phyloP scores from a whole-genome alignment of 2,888 invertebrate genomes.

The Agrilus cyanescens region DNA sequence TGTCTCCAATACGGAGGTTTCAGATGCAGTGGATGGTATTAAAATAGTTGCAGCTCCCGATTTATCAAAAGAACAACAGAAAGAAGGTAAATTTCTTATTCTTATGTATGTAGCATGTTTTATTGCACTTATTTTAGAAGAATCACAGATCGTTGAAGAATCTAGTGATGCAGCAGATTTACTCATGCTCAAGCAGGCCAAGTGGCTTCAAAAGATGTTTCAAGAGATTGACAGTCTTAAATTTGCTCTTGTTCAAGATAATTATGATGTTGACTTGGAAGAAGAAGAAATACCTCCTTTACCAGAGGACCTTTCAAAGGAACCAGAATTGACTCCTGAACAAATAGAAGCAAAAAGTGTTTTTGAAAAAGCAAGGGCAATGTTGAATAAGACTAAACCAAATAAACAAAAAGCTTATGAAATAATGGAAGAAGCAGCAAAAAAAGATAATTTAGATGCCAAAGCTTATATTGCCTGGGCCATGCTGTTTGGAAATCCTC shows the following conservation, averaged over 20 bases:
- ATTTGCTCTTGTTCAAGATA: slow-evolving; percentile 30
- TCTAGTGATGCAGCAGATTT: slow-evolving; percentile 25
- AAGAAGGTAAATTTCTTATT: slow-evolving; percentile 23
- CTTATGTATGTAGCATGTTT: slow-evolving; percentile 1
- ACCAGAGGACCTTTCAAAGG: slow-evolving; percentile 35
- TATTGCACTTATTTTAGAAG: slow-evolving; percentile 6
- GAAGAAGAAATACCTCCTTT: slow-evolving; percentile 41
- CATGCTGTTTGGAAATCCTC: slow-evolving; percentile 69
- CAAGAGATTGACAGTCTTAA: slow-evolving; percentile 33
- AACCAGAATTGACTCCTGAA: slow-evolving; percentile 45
- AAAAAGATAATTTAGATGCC: slow-evolving; percentile 68
- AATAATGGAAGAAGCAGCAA: slow-evolving; percentile 67
- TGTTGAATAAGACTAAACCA: slow-evolving; percentile 59
- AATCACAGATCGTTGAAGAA: slow-evolving; percentile 12
- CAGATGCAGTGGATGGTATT: slow-evolving; percentile 25
- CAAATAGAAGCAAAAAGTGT: slow-evolving; percentile 63
- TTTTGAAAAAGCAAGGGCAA: slow-evolving; percentile 57
- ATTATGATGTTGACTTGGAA: slow-evolving; percentile 30
- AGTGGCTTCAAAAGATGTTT: slow-evolving; percentile 37
- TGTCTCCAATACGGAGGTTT: slow-evolving; percentile 25
- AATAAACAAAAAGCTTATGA: slow-evolving; percentile 65
- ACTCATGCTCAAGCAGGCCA: slow-evolving; percentile 29
- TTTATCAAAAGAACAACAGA: slow-evolving; percentile 30
- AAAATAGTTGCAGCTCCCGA: slow-evolving; percentile 34
- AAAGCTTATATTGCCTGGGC: slow-evolving; percentile 82